Base-by-base conservation (phyloP, 1,140 invertebrate species). In the Drosophila nigromelanica region DNA sequence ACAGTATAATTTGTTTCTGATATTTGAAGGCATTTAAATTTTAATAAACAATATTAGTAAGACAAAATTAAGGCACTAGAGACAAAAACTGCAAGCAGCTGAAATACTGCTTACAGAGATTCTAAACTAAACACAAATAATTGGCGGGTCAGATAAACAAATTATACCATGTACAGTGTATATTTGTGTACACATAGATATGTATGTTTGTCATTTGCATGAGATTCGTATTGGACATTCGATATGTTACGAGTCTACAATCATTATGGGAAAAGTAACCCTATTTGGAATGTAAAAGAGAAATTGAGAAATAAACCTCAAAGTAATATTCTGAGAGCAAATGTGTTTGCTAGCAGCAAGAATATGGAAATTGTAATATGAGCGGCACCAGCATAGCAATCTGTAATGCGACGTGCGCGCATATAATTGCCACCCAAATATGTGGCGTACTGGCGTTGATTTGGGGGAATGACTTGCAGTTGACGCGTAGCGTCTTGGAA, bases 401-500 rank as follows among this genome's bases (percentile, higher is more conserved):
- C 96, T 0, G 97, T 96, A 61, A 97, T 94, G 81, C 94, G 93
- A 71, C 95, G 93, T 1, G 96, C 96, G 72, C 95, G 93, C 93
- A 97, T 94, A 89, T 96, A 97, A 87, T 96, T 95, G 21, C 92
- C 90, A 0, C 96, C 96, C 15, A 97, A 91, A 90, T 97, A 97
- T 11, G 81, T 63, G 5, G 93, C 91, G 4, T 94, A 94, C 50
- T 95, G 92, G 12, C 96, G 93, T 78, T 96, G 91, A 1, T 93
- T 92, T 24, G 93, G 92, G 4, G 94, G 93, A 24, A 98, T 93
- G 0, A 96, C 92, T 71, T 95, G 93, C n/a, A 98, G 92, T 77
- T 97, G 96, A 30, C 97, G 95, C 0, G 97, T 96, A 0, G 97
- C 96, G 91, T 98, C 97, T 93, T 98, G 97, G 92, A 98, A 98